Conservation (phyloP, 2,797 vertebrate genomes). For the Gobionotothen gibberifrons region DNA sequence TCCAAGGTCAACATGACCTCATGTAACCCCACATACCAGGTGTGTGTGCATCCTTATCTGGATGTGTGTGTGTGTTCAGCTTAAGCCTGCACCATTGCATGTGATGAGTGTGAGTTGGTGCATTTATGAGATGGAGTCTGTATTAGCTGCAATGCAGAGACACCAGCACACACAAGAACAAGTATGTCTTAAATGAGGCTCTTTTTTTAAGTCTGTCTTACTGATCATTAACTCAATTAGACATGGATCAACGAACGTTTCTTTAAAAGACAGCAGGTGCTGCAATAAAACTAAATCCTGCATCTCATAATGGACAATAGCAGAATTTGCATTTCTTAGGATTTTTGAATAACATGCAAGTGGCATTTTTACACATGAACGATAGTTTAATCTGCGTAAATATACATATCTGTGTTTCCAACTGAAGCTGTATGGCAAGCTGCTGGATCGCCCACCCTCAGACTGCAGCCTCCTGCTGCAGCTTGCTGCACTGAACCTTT, state of each 20-base stretch:
- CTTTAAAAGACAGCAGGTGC: constrained; percentile 16
- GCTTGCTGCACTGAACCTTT: constrained; percentile 82
- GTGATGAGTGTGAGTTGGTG: constrained; percentile 39
- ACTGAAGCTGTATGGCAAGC: constrained; percentile 58
- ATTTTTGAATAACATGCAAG: constrained; percentile 7
- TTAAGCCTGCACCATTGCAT: constrained; percentile 41
- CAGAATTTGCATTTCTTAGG: constrained; percentile 1
- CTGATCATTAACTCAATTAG: constrained; percentile 51
- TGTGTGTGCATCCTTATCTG: constrained; percentile 31
- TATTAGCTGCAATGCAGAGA: constrained; percentile 71
- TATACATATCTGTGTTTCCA: constrained; percentile 43
- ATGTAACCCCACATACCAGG: constrained; percentile 46
- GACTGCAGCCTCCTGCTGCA: constrained; percentile 79
- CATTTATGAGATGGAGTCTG: constrained; percentile 49
- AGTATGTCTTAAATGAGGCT: constrained; percentile 25
- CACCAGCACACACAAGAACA: constrained; percentile 30
- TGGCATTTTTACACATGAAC: constrained; percentile 1
- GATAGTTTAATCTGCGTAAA: constrained; percentile 22
- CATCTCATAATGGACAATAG: constrained; percentile 7
- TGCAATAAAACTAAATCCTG: constrained; percentile 21
- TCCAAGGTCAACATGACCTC: constrained; percentile 48
- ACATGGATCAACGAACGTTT: constrained; percentile 41
- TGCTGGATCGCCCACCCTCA: constrained; percentile 58
- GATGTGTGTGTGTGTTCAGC: constrained; percentile 13
- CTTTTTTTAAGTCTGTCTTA: constrained; percentile 14